Conservation (phyloP, 2,888 invertebrate species). For the Hymenopus coronatus region DNA sequence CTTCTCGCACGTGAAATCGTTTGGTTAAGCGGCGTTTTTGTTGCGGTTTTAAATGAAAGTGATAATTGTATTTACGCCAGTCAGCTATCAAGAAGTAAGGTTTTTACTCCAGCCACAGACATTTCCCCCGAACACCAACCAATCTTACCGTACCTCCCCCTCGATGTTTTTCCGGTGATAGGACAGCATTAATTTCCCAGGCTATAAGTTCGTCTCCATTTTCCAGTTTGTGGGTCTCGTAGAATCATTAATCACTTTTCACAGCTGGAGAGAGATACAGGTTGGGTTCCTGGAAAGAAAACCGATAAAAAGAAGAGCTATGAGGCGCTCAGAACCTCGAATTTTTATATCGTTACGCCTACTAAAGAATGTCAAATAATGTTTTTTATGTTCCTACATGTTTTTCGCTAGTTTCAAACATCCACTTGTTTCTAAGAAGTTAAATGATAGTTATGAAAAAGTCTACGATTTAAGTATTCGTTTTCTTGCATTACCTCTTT, state of each 20-base stretch:
- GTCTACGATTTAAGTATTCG: too few relatives aligned
- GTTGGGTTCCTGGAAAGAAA: not conserved
- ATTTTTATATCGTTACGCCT: not conserved
- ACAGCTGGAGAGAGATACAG: not conserved
- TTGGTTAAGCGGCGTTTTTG: too few relatives aligned
- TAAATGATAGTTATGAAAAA: too few relatives aligned
- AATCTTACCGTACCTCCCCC: not conserved
- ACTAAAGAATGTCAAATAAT: not conserved
- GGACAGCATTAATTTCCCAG: not conserved
- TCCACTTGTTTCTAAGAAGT: not conserved
- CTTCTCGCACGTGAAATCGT: too few relatives aligned
- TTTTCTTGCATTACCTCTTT: too few relatives aligned
- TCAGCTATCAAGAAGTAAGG: too few relatives aligned
- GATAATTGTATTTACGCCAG: too few relatives aligned
- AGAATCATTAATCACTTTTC: conserved; percentile 1
- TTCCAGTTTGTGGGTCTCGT: not conserved
- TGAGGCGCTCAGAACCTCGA: not conserved
- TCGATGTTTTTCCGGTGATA: not conserved
- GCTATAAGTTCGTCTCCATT: not conserved
- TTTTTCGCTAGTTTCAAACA: not conserved
- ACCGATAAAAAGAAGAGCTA: not conserved
- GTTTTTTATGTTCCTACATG: not conserved
- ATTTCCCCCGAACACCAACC: not conserved
- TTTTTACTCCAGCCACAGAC: not conserved
- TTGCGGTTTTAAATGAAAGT: too few relatives aligned